A percentile compares a stretch with the other conserved stretches of the same genome.
Conservation (phyloP, 2,797 vertebrate genomes). For the Nasua narica region DNA sequence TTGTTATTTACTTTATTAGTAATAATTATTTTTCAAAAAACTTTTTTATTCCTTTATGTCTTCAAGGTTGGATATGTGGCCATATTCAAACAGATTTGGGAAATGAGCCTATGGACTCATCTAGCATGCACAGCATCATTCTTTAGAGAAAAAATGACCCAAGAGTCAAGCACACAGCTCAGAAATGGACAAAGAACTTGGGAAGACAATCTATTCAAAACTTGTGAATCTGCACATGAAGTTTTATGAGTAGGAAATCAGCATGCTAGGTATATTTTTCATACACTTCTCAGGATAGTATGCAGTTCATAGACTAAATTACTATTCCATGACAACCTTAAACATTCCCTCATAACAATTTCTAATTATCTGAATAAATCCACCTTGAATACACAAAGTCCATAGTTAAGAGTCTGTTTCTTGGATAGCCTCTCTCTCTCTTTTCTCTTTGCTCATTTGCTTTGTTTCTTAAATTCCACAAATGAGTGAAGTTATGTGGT, state of each 20-base stretch:
- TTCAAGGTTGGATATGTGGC: slow-evolving; percentile 10
- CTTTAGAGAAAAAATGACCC: not conserved
- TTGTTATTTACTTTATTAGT: not conserved
- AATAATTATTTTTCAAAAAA: not conserved
- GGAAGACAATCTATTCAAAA: not conserved
- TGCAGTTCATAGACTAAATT: not conserved
- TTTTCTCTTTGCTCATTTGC: not conserved
- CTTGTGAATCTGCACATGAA: not conserved
- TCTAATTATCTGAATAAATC: slow-evolving; percentile 9
- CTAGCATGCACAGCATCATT: not conserved
- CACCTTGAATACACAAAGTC: not conserved
- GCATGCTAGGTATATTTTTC: not conserved
- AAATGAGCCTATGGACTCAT: not conserved
- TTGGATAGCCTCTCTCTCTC: not conserved
- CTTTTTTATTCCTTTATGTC: not conserved
- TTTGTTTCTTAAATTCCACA: not conserved
- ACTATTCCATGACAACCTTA: not conserved
- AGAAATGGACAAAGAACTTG: not conserved
- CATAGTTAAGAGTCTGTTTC: not conserved
- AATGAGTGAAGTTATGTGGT: not conserved
- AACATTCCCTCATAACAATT: not conserved
- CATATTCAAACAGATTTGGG: not conserved
- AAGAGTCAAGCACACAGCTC: not conserved
- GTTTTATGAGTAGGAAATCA: not conserved
- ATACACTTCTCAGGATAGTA: not conserved